Percentiles rank a stretch among this genome's conserved stretches.
These are phyloP conservation scores for Caenorhabditis sp. DNA, from an alignment of 2,888 invertebrate species.

Conservation along the genomic window DNA sequence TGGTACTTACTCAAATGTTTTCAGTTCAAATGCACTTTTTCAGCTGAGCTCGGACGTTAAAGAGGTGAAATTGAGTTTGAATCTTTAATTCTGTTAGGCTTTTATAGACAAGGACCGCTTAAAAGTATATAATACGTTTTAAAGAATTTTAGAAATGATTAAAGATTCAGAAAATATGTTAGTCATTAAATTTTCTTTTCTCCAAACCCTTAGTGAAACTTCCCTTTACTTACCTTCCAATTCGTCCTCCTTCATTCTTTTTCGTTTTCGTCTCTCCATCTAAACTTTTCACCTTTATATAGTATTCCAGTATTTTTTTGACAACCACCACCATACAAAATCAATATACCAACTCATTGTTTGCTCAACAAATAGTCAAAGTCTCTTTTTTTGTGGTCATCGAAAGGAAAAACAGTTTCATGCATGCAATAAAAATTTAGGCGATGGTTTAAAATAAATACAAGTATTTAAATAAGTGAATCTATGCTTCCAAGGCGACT, in stretches of 20 bases:
- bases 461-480: not conserved
- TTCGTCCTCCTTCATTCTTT: not conserved
- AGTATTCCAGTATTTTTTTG: not conserved
- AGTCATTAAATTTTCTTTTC: too few species aligned
- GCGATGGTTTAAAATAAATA: not conserved
- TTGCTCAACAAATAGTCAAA: not conserved
- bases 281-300: not conserved
- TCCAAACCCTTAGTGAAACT: too few species aligned
- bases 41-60: too few species aligned
- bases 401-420: not conserved
- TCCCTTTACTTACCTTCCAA: not conserved
- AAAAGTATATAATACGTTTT: too few species aligned
- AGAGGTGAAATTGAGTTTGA: too few species aligned
- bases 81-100: too few species aligned
- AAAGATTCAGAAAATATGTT: too few species aligned
- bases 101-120: too few species aligned
- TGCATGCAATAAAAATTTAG: not conserved
- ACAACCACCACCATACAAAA: not conserved
- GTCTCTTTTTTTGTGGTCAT: not conserved
- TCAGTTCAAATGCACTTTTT: too few species aligned
- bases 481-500: conserved; percentile 33
- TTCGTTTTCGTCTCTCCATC: not conserved
- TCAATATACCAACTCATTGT: not conserved
- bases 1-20: too few species aligned
- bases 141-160: too few species aligned